Conservation (phyloP, 1,140 invertebrate genomes). For the Calliopsis andreniformis region DNA sequence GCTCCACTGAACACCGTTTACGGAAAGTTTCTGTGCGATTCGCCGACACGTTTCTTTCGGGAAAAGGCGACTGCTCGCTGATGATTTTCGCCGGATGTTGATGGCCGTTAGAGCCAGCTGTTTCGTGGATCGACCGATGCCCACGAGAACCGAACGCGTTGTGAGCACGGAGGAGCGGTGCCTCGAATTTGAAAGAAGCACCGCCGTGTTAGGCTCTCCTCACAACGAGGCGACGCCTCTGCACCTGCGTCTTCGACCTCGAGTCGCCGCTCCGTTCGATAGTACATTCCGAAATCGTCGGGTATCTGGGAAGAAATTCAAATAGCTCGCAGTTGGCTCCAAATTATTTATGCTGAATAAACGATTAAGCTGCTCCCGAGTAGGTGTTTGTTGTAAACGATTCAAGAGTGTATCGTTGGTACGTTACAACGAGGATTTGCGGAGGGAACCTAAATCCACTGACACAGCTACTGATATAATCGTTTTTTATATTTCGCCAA, state of each 20-base stretch:
- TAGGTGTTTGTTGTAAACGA: no score
- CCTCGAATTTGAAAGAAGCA: conserved; percentile 40
- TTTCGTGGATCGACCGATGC: conserved; percentile 13
- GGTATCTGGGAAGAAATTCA: background rate
- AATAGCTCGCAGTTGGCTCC: no score
- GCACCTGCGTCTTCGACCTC: conserved; percentile 34
- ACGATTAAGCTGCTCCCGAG: background rate
- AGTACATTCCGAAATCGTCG: background rate
- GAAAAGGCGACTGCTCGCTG: no score
- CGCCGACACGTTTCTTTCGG: no score
- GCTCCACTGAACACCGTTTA: no score
- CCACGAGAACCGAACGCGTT: conserved; percentile 37
- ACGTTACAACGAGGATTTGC: no score
- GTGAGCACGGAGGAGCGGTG: background rate
- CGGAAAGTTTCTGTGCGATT: no score
- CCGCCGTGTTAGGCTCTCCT: conserved; percentile 18
- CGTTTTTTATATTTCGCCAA: no score
- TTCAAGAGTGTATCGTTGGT: no score
- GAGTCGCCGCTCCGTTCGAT: background rate
- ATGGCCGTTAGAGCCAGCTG: background rate
- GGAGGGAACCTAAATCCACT: background rate
- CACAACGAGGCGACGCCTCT: conserved; percentile 5
- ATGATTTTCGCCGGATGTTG: background rate
- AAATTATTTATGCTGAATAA: background rate
- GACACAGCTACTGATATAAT: no score